Conservation (phyloP, 2,888 invertebrate genomes). For the Smittia sp. region DNA sequence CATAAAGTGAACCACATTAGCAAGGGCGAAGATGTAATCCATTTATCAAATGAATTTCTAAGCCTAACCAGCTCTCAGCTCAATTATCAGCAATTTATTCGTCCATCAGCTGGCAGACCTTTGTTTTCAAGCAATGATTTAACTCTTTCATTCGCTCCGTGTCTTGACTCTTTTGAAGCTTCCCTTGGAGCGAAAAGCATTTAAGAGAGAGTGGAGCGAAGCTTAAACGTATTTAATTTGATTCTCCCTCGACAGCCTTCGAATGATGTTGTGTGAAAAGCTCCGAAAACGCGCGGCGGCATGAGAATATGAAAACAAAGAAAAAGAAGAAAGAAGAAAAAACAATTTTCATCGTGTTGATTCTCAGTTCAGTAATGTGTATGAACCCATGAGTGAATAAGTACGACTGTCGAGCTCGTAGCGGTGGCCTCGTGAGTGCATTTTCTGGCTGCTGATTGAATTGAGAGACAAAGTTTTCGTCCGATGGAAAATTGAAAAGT, state of each 20-base stretch:
- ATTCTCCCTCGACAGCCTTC: constrained; percentile 15
- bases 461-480: neutral
- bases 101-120: neutral
- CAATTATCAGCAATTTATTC: neutral
- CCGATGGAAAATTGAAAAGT: too few relatives aligned
- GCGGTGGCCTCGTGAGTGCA: neutral
- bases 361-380: constrained; percentile 41
- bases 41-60: too few relatives aligned
- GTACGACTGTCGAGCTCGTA: constrained; percentile 19
- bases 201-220: neutral
- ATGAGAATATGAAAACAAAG: constrained; percentile 26
- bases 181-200: neutral
- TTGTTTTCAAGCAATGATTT: neutral
- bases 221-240: neutral
- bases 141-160: too few relatives aligned
- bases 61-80: neutral
- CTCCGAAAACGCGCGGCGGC: constrained; percentile 26
- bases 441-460: constrained; percentile 1
- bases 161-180: neutral
- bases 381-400: constrained; percentile 42
- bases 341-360: constrained; percentile 41
- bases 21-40: too few relatives aligned
- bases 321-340: constrained; percentile 31
- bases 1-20: too few relatives aligned
- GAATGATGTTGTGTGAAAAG: constrained; percentile 27